Evolutionary conservation across 1,140 invertebrate species (phyloP).

Genomic region (Steinernema feltiae): DNA sequence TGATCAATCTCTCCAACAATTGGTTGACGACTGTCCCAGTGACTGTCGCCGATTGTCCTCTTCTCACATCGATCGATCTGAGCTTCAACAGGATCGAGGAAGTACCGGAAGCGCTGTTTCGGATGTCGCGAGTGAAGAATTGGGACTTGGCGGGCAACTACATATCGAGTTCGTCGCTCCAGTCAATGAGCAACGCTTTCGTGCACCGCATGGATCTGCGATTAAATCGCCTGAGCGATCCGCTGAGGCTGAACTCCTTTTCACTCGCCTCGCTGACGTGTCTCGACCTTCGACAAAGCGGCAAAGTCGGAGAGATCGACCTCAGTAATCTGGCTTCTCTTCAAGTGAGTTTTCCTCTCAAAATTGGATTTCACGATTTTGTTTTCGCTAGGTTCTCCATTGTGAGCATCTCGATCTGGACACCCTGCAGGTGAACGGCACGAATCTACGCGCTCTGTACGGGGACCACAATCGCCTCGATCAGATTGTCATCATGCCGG

Average conservation of each 20-base stretch:
- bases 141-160: neutral
- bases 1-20: neutral
- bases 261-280: neutral
- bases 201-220: neutral
- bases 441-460: neutral
- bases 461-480: constrained; percentile 18
- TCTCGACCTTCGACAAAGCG: neutral
- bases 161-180: neutral
- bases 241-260: neutral
- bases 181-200: neutral
- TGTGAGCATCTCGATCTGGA: neutral
- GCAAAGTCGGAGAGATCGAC: neutral
- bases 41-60: neutral
- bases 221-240: neutral
- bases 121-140: neutral
- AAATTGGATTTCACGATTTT: neutral
- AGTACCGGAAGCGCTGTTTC: neutral
- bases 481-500: constrained; percentile 26
- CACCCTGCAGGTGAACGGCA: constrained; percentile 4
- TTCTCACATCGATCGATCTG: neutral
- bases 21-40: neutral
- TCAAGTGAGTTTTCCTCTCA: neutral
- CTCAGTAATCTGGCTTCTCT: neutral
- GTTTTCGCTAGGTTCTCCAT: neutral
- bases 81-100: neutral